Conservation (phyloP, 2,888 invertebrate species). For the Drosophila sordidapex region DNA sequence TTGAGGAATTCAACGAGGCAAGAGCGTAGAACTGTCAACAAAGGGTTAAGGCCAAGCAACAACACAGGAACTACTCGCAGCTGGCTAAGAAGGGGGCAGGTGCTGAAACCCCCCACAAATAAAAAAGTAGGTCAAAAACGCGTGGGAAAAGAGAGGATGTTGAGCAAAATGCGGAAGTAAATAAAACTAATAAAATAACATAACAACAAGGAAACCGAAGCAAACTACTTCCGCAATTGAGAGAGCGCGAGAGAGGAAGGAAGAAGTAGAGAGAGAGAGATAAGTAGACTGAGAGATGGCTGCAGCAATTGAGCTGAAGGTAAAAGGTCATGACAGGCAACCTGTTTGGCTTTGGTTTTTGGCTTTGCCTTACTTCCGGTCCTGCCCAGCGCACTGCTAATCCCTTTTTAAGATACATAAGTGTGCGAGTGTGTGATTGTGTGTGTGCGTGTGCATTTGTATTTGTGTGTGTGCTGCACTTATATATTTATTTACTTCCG, state of each 20-base stretch:
- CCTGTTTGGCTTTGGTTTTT: conserved; percentile 64
- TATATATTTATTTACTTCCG: conserved; percentile 74
- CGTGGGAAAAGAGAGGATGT: conserved; percentile 58
- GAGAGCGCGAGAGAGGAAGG: not conserved
- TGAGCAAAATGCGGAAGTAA: conserved; percentile 60
- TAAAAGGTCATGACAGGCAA: conserved; percentile 71
- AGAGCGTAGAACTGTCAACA: conserved; percentile 51
- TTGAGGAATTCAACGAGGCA: conserved; percentile 3
- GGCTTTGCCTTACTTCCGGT: conserved; percentile 61
- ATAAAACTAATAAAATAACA: conserved; percentile 65
- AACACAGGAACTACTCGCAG: conserved; percentile 49
- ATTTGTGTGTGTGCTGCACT: conserved; percentile 44
- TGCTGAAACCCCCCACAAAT: conserved; percentile 18
- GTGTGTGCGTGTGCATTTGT: conserved; percentile 11
- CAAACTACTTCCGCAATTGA: conserved; percentile 63
- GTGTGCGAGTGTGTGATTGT: conserved; percentile 5
- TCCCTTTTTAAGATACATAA: conserved; percentile 66
- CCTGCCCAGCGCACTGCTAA: conserved; percentile 51
- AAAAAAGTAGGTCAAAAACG: conserved; percentile 60
- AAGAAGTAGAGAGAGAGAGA: conserved; percentile 4
- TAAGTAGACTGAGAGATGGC: conserved; percentile 10
- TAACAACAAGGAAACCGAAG: conserved; percentile 51
- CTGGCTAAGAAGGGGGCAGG: conserved; percentile 43
- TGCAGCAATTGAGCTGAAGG: conserved; percentile 55
- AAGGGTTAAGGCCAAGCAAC: conserved; percentile 63